A percentile compares a stretch with the other conserved stretches of the same genome.
These are phyloP conservation scores for Ochlodes sylvanus DNA, from an alignment of 2,888 invertebrate species.

Conservation along the genomic window DNA sequence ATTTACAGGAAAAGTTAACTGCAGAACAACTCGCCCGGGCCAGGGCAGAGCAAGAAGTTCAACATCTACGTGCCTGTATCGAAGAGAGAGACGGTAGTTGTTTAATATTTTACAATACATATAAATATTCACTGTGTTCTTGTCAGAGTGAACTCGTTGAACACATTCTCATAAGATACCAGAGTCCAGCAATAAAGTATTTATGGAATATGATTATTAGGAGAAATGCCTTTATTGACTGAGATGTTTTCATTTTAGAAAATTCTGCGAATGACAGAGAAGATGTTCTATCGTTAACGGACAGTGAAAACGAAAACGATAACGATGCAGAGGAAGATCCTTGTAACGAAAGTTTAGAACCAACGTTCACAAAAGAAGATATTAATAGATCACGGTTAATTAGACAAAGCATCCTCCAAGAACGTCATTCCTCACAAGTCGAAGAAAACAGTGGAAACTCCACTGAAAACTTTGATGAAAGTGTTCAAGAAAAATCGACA, in stretches of 20 bases:
- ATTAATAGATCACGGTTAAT: slow-evolving; percentile 56
- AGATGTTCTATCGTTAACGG: slow-evolving; percentile 54
- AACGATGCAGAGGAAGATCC: slow-evolving; percentile 56
- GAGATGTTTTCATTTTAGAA: slow-evolving; percentile 1
- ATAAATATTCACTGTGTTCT: not conserved
- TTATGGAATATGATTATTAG: no score
- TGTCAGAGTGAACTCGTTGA: no score
- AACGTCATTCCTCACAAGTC: slow-evolving; percentile 16
- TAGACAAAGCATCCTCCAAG: slow-evolving; percentile 45
- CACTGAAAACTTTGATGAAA: slow-evolving; percentile 45
- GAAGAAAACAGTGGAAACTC: slow-evolving; percentile 42
- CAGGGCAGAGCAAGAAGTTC: slow-evolving; percentile 63
- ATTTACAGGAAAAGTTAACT: slow-evolving; percentile 61
- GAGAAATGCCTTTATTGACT: no score
- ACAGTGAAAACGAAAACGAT: slow-evolving; percentile 55
- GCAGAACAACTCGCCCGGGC: slow-evolving; percentile 60
- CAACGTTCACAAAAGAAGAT: slow-evolving; percentile 63
- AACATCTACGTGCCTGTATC: slow-evolving; percentile 66
- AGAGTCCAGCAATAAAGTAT: no score
- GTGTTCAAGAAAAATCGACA: slow-evolving; percentile 51
- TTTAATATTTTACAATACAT: not conserved
- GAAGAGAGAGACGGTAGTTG: slow-evolving; percentile 69
- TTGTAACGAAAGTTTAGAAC: slow-evolving; percentile 69
- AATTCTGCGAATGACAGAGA: slow-evolving; percentile 38
- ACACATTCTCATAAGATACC: no score